Conservation (phyloP, 2,888 invertebrate genomes). For the Ditula angustiorana region DNA sequence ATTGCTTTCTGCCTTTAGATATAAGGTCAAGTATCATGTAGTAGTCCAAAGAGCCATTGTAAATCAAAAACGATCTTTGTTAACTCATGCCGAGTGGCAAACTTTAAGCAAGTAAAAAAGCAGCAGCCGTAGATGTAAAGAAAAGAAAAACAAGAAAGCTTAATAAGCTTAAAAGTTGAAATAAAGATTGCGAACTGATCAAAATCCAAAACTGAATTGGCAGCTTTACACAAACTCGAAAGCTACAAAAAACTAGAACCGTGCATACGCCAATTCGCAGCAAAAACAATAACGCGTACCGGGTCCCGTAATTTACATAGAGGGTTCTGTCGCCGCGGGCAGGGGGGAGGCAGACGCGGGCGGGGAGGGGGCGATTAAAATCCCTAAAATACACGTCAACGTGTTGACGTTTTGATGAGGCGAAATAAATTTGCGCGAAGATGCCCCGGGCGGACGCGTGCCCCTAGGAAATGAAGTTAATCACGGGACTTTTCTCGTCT, state of each 20-base stretch:
- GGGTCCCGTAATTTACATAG: slow-evolving; percentile 75
- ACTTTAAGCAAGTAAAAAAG: too few relatives aligned
- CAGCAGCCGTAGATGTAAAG: too few relatives aligned
- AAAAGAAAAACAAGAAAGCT: too few relatives aligned
- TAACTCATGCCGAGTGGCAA: too few relatives aligned
- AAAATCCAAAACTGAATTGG: background rate
- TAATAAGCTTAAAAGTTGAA: background rate
- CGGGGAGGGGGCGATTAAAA: slow-evolving; percentile 69
- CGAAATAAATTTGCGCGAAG: slow-evolving; percentile 74
- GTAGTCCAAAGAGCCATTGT: too few relatives aligned
- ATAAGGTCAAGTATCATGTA: too few relatives aligned
- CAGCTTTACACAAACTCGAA: background rate
- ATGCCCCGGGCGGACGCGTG: slow-evolving; percentile 70
- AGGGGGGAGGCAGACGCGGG: slow-evolving; percentile 11
- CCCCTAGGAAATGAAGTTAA: slow-evolving; percentile 80
- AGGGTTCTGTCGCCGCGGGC: slow-evolving; percentile 54
- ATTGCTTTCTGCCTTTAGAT: too few relatives aligned
- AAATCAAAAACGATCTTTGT: too few relatives aligned
- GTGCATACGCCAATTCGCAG: slow-evolving; percentile 71
- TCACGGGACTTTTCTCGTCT: slow-evolving; percentile 56
- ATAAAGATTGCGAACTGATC: background rate
- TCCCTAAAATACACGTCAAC: slow-evolving; percentile 82
- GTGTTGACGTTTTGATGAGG: slow-evolving; percentile 84
- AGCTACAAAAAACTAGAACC: slow-evolving; percentile 62
- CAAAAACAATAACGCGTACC: slow-evolving; percentile 77